phyloP scores from a whole-genome alignment of 2,113 vertebrate genomes.

The Nothocercus julius region DNA sequence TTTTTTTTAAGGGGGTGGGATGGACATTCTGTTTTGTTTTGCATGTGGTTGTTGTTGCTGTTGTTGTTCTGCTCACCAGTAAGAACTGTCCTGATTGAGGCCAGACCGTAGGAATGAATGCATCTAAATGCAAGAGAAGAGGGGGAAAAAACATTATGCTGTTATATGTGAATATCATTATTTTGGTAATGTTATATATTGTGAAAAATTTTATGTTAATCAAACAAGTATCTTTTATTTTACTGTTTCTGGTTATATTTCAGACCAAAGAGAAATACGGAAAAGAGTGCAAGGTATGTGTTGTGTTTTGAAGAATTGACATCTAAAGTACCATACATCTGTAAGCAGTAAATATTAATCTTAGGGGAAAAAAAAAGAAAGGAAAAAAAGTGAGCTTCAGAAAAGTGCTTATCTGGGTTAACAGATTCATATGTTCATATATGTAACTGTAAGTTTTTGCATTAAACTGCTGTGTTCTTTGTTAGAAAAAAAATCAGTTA shows the following conservation, averaged over 20 bases:
- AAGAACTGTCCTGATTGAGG: not conserved
- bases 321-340: not conserved
- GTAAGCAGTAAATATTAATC: not conserved
- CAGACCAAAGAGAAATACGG: conserved; percentile 99
- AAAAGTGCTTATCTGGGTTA: not conserved
- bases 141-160: not conserved
- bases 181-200: rapidly evolving
- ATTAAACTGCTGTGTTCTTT: not conserved
- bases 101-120: not conserved
- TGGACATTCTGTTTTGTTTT: too few relatives aligned
- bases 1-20: too few relatives aligned
- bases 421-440: not conserved
- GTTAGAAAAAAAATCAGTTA: not conserved
- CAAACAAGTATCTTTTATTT: not conserved
- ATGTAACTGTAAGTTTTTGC: not conserved
- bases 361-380: not conserved
- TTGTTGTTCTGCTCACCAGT: not conserved
- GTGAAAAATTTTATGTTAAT: not conserved
- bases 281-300: conserved; percentile 96
- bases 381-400: not conserved
- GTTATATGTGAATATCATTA: too few relatives aligned
- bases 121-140: not conserved
- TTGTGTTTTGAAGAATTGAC: not conserved
- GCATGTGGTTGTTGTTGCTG: too few relatives aligned
- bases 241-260: conserved; percentile 42